Evolutionary conservation across 2,113 vertebrate species (phyloP).

Genomic region (Rhegmatorhina hoffmannsi): DNA sequence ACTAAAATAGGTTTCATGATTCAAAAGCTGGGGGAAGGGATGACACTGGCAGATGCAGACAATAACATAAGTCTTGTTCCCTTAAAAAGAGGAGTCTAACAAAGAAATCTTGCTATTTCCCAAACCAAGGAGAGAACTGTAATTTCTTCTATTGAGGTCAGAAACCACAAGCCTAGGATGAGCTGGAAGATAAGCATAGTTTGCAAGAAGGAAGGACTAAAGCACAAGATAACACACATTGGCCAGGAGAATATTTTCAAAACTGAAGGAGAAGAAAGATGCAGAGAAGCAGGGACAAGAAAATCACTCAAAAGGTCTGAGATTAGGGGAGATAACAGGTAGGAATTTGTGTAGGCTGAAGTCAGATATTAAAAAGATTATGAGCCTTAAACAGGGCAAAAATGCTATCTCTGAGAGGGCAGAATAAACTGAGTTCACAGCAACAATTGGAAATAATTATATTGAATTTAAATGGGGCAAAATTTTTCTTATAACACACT

Average conservation of each 20-base stretch:
- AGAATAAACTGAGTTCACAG: neutral
- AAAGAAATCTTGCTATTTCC: slow-evolving; percentile 14
- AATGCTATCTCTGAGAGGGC: neutral
- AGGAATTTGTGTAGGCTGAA: neutral
- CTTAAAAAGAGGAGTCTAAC: neutral
- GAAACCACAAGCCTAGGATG: neutral
- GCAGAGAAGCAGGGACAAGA: neutral
- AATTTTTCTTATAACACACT: neutral
- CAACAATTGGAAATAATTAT: neutral
- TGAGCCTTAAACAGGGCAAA: neutral
- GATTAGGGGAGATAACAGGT: neutral
- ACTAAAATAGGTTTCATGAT: neutral
- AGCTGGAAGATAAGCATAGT: neutral
- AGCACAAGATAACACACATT: neutral
- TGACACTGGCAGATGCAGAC: neutral
- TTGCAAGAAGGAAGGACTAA: neutral
- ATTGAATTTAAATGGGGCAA: neutral
- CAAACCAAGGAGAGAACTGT: neutral
- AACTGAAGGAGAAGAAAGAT: neutral
- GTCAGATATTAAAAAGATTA: neutral
- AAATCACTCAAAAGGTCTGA: neutral
- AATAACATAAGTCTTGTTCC: neutral
- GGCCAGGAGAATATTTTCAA: neutral
- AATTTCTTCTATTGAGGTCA: neutral
- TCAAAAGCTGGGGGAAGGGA: neutral